Evolutionary conservation across 2,888 invertebrate genomes (phyloP).

Genomic region (Ornithoptera alexandrae): DNA sequence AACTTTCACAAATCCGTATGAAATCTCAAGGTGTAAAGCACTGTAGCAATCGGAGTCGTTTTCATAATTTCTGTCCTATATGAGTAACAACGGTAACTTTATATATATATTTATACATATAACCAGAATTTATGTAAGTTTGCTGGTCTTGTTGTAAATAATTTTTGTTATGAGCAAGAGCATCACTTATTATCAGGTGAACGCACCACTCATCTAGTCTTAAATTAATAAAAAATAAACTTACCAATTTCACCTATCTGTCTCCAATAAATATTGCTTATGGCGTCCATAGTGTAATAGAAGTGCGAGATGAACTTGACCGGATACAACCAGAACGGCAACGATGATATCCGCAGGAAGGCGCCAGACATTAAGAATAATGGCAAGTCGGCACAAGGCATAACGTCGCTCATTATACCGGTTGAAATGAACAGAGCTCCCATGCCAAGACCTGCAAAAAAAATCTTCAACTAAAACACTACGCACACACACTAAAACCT

Average conservation of each 20-base stretch:
- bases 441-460: constrained; percentile 66
- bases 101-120: too few species aligned
- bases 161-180: too few species aligned
- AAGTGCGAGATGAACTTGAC: constrained; percentile 76
- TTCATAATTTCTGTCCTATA: too few species aligned
- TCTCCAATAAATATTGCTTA: constrained; percentile 77
- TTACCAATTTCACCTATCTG: constrained; percentile 71
- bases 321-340: constrained; percentile 64
- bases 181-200: too few species aligned
- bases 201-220: too few species aligned
- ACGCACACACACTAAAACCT: too few species aligned
- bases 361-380: constrained; percentile 73
- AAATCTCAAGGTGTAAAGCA: constrained; percentile 1
- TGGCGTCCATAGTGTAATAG: constrained; percentile 73
- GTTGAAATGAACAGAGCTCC: constrained; percentile 68
- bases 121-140: too few species aligned
- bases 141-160: too few species aligned
- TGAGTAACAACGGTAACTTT: too few species aligned
- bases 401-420: constrained; percentile 66
- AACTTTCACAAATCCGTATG: background rate
- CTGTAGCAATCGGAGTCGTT: too few species aligned
- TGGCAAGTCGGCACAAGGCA: constrained; percentile 72
- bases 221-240: constrained; percentile 26
- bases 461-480: too few species aligned
- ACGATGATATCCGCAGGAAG: constrained; percentile 63